Conservation (phyloP, 2,113 vertebrate species). For the Planiliza haematocheilus region DNA sequence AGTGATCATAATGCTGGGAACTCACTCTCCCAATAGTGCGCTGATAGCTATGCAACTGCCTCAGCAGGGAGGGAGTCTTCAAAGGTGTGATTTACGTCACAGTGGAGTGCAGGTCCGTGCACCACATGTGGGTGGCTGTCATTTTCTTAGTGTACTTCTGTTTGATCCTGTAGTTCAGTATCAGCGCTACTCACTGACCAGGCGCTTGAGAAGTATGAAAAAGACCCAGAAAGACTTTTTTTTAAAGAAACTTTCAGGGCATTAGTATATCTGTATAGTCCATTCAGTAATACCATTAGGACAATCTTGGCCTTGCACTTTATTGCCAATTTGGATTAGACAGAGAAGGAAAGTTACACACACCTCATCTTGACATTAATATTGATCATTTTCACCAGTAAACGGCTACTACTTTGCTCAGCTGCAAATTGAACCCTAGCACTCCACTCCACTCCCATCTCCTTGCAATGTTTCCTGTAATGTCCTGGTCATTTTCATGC, state of each 20-base stretch:
- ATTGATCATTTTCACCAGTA: slow-evolving; percentile 63
- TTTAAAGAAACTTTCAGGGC: too few relatives aligned
- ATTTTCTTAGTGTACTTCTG: slow-evolving; percentile 52
- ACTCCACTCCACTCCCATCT: slow-evolving; percentile 43
- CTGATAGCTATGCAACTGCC: slow-evolving; percentile 52
- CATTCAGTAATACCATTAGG: slow-evolving; percentile 12
- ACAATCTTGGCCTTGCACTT: not conserved
- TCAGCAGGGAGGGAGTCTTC: slow-evolving; percentile 64
- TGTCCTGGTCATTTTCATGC: slow-evolving; percentile 69
- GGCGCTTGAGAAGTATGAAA: slow-evolving; percentile 11
- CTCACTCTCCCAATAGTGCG: slow-evolving; percentile 39
- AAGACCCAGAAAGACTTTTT: slow-evolving; percentile 5
- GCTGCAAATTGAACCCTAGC: slow-evolving; percentile 63
- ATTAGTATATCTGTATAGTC: not conserved
- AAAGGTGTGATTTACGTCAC: slow-evolving; percentile 74
- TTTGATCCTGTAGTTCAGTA: slow-evolving; percentile 46
- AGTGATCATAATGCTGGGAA: slow-evolving; percentile 64
- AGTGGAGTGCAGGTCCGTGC: slow-evolving; percentile 42
- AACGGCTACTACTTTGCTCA: slow-evolving; percentile 40
- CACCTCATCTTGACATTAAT: slow-evolving; percentile 60
- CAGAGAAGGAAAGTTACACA: slow-evolving; percentile 21
- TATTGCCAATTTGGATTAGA: slow-evolving; percentile 31
- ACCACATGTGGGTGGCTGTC: slow-evolving; percentile 37
- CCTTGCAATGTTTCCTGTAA: slow-evolving; percentile 44
- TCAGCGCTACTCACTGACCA: not conserved